Evolutionary conservation across 2,113 vertebrate genomes (phyloP).

Genomic region (mouse (Mus musculus)): DNA sequence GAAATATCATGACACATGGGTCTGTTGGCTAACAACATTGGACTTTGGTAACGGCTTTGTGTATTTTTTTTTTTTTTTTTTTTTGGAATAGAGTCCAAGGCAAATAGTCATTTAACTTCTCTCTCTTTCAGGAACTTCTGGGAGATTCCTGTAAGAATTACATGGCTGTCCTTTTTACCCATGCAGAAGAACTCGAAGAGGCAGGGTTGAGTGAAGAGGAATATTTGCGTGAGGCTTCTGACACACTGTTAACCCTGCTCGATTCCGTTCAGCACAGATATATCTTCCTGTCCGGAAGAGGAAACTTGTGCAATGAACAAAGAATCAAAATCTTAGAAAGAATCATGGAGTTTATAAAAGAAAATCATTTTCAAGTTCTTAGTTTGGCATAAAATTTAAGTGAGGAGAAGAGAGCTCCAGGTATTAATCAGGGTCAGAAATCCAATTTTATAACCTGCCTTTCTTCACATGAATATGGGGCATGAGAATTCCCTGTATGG

Average conservation of each 20-base stretch:
- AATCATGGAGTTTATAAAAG: conserved; percentile 86
- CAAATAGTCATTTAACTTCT: conserved; percentile 67
- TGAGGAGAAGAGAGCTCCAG: conserved; percentile 14
- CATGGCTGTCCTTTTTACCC: conserved; percentile 89
- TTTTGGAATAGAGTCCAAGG: conserved; percentile 54
- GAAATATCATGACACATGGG: not conserved
- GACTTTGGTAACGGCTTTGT: conserved; percentile 10
- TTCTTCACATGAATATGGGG: not conserved
- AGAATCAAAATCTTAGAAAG: conserved; percentile 85
- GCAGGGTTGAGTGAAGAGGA: conserved; percentile 80
- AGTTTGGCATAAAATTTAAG: conserved; percentile 75
- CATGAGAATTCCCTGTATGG: not conserved
- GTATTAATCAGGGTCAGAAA: not conserved
- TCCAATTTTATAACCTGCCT: not conserved
- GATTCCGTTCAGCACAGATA: conserved; percentile 83
- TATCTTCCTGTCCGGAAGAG: conserved; percentile 87
- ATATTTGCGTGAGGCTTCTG: conserved; percentile 84
- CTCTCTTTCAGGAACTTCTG: conserved; percentile 88
- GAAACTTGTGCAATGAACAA: conserved; percentile 79
- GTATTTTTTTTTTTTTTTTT: not conserved
- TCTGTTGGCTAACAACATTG: conserved; percentile 6
- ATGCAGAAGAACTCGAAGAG: conserved; percentile 88
- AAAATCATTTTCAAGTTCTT: conserved; percentile 87
- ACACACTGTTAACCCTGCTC: conserved; percentile 83
- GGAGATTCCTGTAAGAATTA: conserved; percentile 89